Evolutionary conservation across 2,797 vertebrate genomes (phyloP), one percentile per base, ranked within the genome.

Genomic region (Typhlichthys eigenmanni): DNA sequence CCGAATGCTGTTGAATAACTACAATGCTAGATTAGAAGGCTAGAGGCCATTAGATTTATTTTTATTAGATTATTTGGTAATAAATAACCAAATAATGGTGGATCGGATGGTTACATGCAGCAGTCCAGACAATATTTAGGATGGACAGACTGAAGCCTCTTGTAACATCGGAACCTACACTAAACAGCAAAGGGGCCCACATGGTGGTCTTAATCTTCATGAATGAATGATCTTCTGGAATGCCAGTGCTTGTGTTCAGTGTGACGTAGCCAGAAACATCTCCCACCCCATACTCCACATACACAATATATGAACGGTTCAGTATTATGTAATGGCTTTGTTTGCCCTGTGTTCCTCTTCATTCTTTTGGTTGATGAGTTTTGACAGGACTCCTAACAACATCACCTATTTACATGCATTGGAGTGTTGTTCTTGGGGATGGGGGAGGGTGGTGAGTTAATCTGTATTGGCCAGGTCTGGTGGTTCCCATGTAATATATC

Each of bases 401-500:
- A 76, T 87, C 75, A 81, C 62, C 73, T 78, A 69, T 68, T 85
- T 84, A 58, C 62, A 66, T 66, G 55, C 13, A 50, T 69, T 73
- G 79, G 81, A 81, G 74, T 47, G 64, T 66, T 50, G 12, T 58
- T 64, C n/a, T 66, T 72, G 65, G 67, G 66, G 54, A 38, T 9
- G 34, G 34, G 68, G 69, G 74, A 72, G 72, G 72, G 71, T 68
- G 79, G 65, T 50, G 60, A 66, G 75, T 78, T 83, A 66, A 71
- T 34, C 60, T 49, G 48, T 51, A 24, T 45, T 53, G 47, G 75
- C 60, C 71, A 69, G 72, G 1, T 16, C 69, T 76, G 71, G 64
- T 82, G 76, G 66, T 66, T 83, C 77, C 64, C 69, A 76, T 87
- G 80, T 86, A 90, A 88, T 88, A 81, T 82, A 87, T 85, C 85